These are phyloP conservation scores for Abrostola tripartita DNA, from an alignment of 2,888 invertebrate species.

Conservation along the genomic window DNA sequence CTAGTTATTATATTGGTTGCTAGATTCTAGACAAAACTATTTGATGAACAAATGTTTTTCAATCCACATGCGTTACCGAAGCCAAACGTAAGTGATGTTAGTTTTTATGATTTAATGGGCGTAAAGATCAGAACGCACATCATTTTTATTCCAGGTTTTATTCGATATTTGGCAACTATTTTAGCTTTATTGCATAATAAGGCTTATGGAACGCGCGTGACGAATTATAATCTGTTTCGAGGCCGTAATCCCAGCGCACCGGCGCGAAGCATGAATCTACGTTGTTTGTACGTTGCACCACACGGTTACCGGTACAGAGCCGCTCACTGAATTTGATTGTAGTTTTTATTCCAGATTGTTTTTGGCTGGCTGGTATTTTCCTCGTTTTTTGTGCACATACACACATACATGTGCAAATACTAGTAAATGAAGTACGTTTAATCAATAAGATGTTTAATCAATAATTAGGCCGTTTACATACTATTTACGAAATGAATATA, in stretches of 20 bases:
- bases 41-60: conserved; percentile 30
- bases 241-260: conserved; percentile 68
- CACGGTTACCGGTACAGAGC: conserved; percentile 36
- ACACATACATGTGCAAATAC: too few relatives aligned
- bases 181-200: conserved; percentile 63
- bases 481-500: conserved; percentile 21
- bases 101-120: conserved; percentile 23
- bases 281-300: conserved; percentile 60
- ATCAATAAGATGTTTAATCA: not conserved
- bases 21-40: conserved; percentile 34
- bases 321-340: conserved; percentile 47
- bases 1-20: conserved; percentile 46
- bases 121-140: not conserved
- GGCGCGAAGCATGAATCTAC: conserved; percentile 66
- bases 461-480: not conserved
- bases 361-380: conserved; percentile 15
- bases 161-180: conserved; percentile 27
- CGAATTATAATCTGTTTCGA: conserved; percentile 75
- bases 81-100: conserved; percentile 14
- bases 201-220: conserved; percentile 68
- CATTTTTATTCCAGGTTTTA: conserved; percentile 22
- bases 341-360: conserved; percentile 34
- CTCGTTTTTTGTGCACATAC: conserved; percentile 13
- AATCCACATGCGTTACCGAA: conserved; percentile 7
- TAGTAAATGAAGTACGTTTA: conserved; percentile 17